Evolutionary conservation across 2,113 vertebrate genomes (phyloP).

Genomic region (Thymallus thymallus): DNA sequence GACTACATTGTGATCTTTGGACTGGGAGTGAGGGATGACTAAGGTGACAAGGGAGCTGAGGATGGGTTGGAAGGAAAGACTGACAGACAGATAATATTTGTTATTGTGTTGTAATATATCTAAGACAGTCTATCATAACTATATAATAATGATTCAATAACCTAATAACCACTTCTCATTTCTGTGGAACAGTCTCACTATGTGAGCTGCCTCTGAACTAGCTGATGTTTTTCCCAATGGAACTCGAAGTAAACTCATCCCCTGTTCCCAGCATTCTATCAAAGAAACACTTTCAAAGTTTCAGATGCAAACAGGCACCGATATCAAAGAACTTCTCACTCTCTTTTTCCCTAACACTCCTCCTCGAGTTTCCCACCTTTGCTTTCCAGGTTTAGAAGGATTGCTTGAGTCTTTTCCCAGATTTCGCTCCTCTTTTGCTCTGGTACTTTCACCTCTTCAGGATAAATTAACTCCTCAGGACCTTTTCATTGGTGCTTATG

Average conservation of each 20-base stretch:
- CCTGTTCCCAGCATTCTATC: neutral
- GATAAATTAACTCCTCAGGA: slow-evolving; percentile 14
- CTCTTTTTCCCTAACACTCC: slow-evolving; percentile 31
- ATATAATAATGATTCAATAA: no score
- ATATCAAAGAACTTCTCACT: slow-evolving; percentile 34
- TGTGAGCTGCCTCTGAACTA: slow-evolving; percentile 1
- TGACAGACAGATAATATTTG: no score
- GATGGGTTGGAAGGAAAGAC: neutral
- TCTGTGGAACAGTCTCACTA: neutral
- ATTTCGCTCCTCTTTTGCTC: slow-evolving; percentile 9
- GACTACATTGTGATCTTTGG: neutral
- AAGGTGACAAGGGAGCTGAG: neutral
- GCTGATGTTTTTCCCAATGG: slow-evolving; percentile 22
- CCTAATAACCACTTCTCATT: no score
- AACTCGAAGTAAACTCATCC: slow-evolving; percentile 36
- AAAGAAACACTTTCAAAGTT: slow-evolving; percentile 30
- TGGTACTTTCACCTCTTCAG: slow-evolving; percentile 14
- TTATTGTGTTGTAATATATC: no score
- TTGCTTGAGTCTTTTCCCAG: slow-evolving; percentile 26
- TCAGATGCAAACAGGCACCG: slow-evolving; percentile 35
- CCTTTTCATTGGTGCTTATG: neutral
- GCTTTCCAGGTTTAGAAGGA: slow-evolving; percentile 36
- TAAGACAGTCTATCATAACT: no score
- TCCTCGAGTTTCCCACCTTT: slow-evolving; percentile 18
- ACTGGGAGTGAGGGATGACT: neutral